Evolutionary conservation across 2,888 invertebrate species (phyloP).

Genomic region (Willowsia nigromaculata): DNA sequence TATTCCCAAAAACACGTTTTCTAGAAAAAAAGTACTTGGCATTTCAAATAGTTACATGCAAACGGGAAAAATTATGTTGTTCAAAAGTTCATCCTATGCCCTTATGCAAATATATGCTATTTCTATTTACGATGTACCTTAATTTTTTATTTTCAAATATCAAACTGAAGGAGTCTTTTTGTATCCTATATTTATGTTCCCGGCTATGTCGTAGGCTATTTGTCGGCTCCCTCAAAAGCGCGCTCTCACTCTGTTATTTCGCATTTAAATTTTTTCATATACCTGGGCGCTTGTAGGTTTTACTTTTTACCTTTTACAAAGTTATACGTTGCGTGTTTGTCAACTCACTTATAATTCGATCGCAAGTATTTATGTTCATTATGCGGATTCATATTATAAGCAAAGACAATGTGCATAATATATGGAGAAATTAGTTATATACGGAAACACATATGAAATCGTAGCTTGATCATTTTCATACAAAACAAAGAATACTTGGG

Average conservation of each 20-base stretch:
- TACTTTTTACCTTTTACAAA: not conserved
- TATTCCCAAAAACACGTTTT: too few relatives aligned
- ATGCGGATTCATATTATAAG: not conserved
- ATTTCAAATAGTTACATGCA: too few relatives aligned
- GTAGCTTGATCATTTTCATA: not conserved
- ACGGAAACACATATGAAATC: not conserved
- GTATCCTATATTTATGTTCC: not conserved
- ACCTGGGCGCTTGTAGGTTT: not conserved
- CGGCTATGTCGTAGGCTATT: not conserved
- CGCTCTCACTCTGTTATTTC: not conserved
- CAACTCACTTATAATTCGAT: not conserved
- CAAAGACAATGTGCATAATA: not conserved
- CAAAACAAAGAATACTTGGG: not conserved
- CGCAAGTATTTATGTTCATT: not conserved
- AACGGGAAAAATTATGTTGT: too few relatives aligned
- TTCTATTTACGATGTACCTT: conserved; percentile 2
- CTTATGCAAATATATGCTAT: not conserved
- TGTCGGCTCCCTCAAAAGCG: not conserved
- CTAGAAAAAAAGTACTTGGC: too few relatives aligned
- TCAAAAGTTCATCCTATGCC: not conserved
- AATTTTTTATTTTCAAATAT: not conserved
- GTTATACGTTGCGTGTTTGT: not conserved
- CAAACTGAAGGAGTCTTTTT: not conserved
- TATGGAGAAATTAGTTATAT: conserved; percentile 32
- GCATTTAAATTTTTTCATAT: not conserved